Percentiles rank a stretch among this genome's conserved stretches.
Conservation (phyloP, 1,140 invertebrate genomes). For the Apis cerana region DNA sequence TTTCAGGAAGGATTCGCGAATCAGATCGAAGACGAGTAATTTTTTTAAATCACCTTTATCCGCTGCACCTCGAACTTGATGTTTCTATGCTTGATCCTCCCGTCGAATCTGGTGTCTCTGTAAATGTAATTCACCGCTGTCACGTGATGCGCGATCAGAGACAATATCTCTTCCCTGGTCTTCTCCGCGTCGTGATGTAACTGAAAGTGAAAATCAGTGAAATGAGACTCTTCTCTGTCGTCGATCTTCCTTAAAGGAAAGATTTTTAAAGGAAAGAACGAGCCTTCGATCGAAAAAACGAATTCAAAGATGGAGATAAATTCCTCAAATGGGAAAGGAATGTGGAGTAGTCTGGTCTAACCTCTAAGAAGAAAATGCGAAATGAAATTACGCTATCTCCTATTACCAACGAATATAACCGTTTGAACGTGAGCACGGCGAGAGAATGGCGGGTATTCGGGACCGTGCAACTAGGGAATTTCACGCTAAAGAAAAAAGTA, state of each 20-base stretch:
- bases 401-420: conserved; percentile 46
- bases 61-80: conserved; percentile 99
- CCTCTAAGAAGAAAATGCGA: conserved; percentile 47
- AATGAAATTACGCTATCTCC: conserved; percentile 47
- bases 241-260: not conserved
- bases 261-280: conserved; percentile 15
- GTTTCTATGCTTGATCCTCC: conserved; percentile 92
- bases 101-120: conserved; percentile 95
- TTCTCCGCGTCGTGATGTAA: conserved; percentile 89
- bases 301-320: conserved; percentile 23
- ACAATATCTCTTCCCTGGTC: conserved; percentile 97
- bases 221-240: too few relatives aligned
- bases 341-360: conserved; percentile 44
- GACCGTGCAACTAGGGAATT: conserved; percentile 36
- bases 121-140: conserved; percentile 99
- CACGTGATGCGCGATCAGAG: conserved; percentile 98
- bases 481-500: too few relatives aligned
- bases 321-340: conserved; percentile 43
- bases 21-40: too few relatives aligned
- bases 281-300: not conserved
- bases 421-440: conserved; percentile 32
- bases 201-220: conserved; percentile 61
- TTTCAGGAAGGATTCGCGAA: too few relatives aligned
- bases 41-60: conserved; percentile 88
- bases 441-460: conserved; percentile 49